Conservation (phyloP, 2,113 vertebrate genomes). For the Neopipo cinnamomea region DNA sequence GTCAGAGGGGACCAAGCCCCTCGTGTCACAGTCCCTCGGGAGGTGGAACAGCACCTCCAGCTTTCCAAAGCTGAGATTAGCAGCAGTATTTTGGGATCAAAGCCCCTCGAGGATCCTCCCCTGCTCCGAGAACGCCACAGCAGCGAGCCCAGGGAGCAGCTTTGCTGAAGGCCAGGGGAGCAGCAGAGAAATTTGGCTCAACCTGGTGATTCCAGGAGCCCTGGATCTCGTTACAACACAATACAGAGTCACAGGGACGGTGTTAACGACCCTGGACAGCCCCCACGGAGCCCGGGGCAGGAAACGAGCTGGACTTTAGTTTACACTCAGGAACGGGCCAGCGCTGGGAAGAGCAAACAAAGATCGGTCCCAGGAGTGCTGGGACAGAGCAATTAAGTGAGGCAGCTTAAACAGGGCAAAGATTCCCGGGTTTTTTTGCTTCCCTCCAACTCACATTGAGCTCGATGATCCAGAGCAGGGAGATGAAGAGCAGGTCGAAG, state of each 20-base stretch:
- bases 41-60: not conserved
- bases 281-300: not conserved
- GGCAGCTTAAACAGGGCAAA: not conserved
- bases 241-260: not conserved
- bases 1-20: not conserved
- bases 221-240: not conserved
- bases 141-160: not conserved
- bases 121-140: not conserved
- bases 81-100: not conserved
- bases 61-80: not conserved
- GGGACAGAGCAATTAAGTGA: not conserved
- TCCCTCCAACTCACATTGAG: constrained; percentile 81
- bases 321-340: not conserved
- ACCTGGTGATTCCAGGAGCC: not conserved
- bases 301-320: not conserved
- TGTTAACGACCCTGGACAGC: not conserved
- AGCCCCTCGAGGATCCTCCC: not conserved
- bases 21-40: not conserved
- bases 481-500: constrained; percentile 95
- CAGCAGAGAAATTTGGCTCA: not conserved
- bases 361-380: not conserved
- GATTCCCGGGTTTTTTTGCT: not conserved
- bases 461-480: constrained; percentile 96
- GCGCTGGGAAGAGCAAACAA: constrained; percentile 48
- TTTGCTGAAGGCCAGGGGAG: not conserved